Base-by-base conservation (phyloP, 2,797 vertebrate genomes). In the Tarsius wallacei region DNA sequence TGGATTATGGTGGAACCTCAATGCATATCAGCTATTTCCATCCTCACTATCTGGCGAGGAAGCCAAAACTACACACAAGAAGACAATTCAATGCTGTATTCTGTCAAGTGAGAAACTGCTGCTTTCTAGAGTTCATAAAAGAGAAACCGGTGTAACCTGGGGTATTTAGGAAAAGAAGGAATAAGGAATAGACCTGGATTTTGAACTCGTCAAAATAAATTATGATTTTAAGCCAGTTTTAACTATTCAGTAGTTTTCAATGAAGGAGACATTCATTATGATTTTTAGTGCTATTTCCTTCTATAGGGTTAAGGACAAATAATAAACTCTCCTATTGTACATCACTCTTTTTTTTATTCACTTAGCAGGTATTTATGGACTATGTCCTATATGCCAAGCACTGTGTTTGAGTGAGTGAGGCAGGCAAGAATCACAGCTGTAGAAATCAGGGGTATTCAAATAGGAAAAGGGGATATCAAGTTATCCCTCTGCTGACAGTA, bases 131-230 rank as follows among this genome's bases (percentile, higher is more conserved):
- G n/a, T 28, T 86, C 36, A 63, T 28, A 59, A 31, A 77, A 70
- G 31, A 94, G 85, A 73, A 77, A 51, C 11, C 16, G 8, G 3
- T 24, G 53, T 66, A 5, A 28, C 22, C 17, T 85, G 19, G 2
- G 22, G 7, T 84, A 66, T 93, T 81, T 76, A 80, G 51, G 87
- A 84, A 81, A 80, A 63, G 22, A 64, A 85, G 16, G 26, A 77
- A 42, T 63, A 77, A 89, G 74, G 68, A 87, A n/a, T 77, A n/a
- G 57, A 89, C 42, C n/a, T 93, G 61, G 24, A 76, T 31, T 88
- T 97, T 91, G 87, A 90, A 74, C 33, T 83, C 86, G 93, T 5
- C 9, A 73, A 57, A 51, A 70, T 73, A 49, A 22, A 82, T 33
- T 81, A 51, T 71, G 57, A 66, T 77, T 64, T 82, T 85, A 70